A percentile compares a stretch with the other conserved stretches of the same genome.
Conservation (phyloP, 2,797 vertebrate genomes). For the Acipenser ruthenus region DNA sequence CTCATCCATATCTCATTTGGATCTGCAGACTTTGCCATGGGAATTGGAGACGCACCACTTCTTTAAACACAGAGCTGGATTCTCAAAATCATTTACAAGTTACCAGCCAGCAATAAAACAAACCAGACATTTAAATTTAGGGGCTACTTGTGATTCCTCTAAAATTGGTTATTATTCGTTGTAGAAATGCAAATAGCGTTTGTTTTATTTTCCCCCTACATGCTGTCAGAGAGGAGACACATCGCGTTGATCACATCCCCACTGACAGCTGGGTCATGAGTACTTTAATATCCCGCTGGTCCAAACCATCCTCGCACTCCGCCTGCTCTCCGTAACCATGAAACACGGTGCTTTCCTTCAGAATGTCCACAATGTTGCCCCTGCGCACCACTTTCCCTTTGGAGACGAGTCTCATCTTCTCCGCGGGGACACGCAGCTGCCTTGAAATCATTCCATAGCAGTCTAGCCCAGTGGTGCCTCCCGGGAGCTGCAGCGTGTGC, state of each 20-base stretch:
- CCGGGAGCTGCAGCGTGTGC: conserved; percentile 10
- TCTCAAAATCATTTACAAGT: no score
- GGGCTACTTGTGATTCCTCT: no score
- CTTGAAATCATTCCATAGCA: conserved; percentile 10
- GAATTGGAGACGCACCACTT: no score
- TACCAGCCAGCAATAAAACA: no score
- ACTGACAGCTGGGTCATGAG: conserved; percentile 17
- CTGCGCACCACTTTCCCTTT: conserved; percentile 13
- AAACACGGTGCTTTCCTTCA: conserved; percentile 16
- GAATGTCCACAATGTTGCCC: conserved; percentile 12
- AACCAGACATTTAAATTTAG: no score
- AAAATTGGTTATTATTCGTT: no score
- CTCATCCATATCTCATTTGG: no score
- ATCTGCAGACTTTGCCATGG: no score
- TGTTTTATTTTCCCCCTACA: background rate
- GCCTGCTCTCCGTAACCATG: conserved; percentile 18
- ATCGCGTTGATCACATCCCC: conserved; percentile 22
- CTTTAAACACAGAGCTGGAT: no score
- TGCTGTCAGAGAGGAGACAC: conserved; percentile 16
- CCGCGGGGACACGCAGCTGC: conserved; percentile 11
- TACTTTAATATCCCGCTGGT: conserved; percentile 16
- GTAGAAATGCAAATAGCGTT: no score
- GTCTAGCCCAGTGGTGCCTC: conserved; percentile 12
- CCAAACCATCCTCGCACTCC: conserved; percentile 17
- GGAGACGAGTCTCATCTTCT: conserved; percentile 16